Conservation (phyloP, 2,888 invertebrate species). For the Tenthredo livida region DNA sequence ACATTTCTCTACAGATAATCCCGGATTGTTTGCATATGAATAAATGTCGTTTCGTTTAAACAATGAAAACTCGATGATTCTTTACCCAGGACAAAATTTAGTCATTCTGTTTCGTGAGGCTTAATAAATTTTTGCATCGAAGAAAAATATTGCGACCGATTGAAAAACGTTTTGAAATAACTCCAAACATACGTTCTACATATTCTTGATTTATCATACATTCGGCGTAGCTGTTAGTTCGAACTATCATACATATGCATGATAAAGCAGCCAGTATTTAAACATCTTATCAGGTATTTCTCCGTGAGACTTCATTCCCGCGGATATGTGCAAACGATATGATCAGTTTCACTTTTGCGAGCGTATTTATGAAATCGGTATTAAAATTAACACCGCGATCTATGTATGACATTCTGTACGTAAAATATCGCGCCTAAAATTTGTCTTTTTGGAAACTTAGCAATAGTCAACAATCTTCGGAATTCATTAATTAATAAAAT, state of each 20-base stretch:
- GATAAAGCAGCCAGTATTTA: conserved; percentile 2
- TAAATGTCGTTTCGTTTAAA: conserved; percentile 12
- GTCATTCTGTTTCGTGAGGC: background rate
- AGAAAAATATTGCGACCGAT: no score
- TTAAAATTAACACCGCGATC: background rate
- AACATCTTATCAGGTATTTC: conserved; percentile 16
- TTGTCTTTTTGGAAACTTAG: background rate
- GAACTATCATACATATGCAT: background rate
- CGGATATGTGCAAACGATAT: background rate
- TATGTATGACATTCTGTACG: background rate
- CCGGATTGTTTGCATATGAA: background rate
- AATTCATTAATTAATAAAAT: background rate
- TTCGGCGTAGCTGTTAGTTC: conserved; percentile 8
- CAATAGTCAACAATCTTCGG: background rate
- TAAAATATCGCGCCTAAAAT: background rate
- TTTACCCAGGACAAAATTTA: background rate
- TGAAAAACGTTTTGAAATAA: background rate
- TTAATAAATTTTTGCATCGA: background rate
- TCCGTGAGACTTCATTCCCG: background rate
- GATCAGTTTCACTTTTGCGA: background rate
- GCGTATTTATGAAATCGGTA: background rate
- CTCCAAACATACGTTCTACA: background rate
- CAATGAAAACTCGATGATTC: background rate
- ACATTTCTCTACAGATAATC: background rate
- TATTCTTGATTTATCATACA: background rate